Evolutionary conservation across 2,888 invertebrate species (phyloP).

Genomic region (Drosophila gaucha): DNA sequence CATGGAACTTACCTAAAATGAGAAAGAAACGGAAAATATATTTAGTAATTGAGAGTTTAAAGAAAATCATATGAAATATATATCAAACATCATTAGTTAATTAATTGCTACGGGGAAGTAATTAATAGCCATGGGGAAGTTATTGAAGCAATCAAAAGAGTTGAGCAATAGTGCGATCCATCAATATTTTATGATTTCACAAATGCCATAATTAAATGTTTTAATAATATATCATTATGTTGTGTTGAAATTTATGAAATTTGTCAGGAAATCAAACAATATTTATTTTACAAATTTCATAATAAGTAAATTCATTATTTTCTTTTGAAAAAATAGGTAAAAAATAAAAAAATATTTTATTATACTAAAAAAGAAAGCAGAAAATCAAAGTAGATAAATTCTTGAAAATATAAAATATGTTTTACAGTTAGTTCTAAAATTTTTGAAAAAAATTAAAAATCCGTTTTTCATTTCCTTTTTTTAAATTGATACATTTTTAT

Average conservation of each 20-base stretch:
- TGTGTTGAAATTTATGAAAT: neutral
- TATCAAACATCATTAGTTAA: slow-evolving; percentile 29
- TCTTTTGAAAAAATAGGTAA: too few species aligned
- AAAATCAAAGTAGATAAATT: too few species aligned
- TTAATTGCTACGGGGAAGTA: slow-evolving; percentile 13
- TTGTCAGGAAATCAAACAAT: neutral
- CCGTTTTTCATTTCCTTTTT: neutral
- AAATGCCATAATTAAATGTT: slow-evolving; percentile 1
- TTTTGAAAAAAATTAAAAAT: neutral
- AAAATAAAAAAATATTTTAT: too few species aligned
- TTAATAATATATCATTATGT: neutral
- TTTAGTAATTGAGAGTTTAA: slow-evolving; percentile 43
- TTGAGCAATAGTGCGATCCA: slow-evolving; percentile 21
- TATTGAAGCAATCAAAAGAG: slow-evolving; percentile 17
- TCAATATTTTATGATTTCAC: slow-evolving; percentile 1
- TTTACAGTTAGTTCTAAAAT: too few species aligned
- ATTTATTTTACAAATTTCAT: neutral
- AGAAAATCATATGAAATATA: slow-evolving; percentile 7
- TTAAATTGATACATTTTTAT: neutral
- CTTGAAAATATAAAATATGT: too few species aligned
- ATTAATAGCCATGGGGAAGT: slow-evolving; percentile 5
- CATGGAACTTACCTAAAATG: slow-evolving; percentile 67
- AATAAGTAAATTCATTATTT: neutral
- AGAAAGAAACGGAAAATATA: slow-evolving; percentile 44
- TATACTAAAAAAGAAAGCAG: too few species aligned